Evolutionary conservation across 1,140 invertebrate genomes (phyloP), one percentile per base, ranked within the genome.

Genomic region (Sycophila sp.): DNA sequence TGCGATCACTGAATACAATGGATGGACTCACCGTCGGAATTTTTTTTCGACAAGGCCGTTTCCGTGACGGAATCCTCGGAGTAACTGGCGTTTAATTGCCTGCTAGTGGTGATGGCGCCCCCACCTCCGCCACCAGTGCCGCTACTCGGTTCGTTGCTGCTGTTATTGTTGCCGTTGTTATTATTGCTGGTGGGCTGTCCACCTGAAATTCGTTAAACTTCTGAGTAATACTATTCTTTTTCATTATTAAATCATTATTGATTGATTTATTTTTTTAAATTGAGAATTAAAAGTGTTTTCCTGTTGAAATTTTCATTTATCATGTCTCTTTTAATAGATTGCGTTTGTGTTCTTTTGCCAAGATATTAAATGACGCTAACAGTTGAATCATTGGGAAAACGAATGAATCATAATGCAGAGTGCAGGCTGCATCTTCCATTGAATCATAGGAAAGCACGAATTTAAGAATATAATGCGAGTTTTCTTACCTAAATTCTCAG

Each of bases 31-130:
- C 92, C 93, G 86, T 94, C 92, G 72, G 92, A 93, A 87, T 92
- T 94, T 88, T 90, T 92, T 87, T 94, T 94, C 80, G 90, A 90
- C 81, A 93, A 87, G 76, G 91, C 89, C 71, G 91, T 92, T 81
- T 94, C 92, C 75, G 91, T 89, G 76, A 93, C 91, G 70, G 91
- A 92, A 86, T 94, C 93, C 86, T 93, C 91, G 82, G 90, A 92
- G 83, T 91, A 90, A 84, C 91, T 91, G 67, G 91, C 89, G 86
- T 92, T 91, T 80, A 90, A 81, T 82, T 87, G 86, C 81, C 86
- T 83, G 69, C 83, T 84, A 77, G 83, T 85, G 77, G 83, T 86
- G 79, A 87, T 85, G 75, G 53, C 56, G 36, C 71, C 53, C 10
- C 70, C 64, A 45, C 67, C 62, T 34, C 53, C 60, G 77, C 69